A percentile compares a stretch with the other conserved stretches of the same genome.
These are phyloP conservation scores for Astreopora myriophthalma DNA, from an alignment of 64 coral and sea anemone species.

Conservation along the genomic window DNA sequence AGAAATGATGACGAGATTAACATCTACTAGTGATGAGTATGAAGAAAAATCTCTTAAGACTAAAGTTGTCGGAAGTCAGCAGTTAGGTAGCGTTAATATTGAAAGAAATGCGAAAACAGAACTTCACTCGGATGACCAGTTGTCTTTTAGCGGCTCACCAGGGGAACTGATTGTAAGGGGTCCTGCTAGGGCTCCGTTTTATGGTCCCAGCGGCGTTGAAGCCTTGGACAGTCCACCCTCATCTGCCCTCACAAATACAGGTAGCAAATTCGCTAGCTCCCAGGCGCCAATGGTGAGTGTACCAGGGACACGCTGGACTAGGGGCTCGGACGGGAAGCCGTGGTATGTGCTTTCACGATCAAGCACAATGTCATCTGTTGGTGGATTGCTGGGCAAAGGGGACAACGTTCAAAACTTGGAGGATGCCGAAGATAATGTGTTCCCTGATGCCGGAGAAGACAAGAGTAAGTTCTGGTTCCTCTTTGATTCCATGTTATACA, in stretches of 20 bases:
- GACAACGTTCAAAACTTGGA: background rate
- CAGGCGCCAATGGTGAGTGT: background rate
- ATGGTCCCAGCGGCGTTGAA: background rate
- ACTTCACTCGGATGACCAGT: background rate
- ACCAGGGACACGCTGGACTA: conserved; percentile 4
- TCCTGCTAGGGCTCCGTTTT: background rate
- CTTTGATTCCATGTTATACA: background rate
- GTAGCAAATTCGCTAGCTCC: background rate
- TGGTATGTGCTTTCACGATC: conserved; percentile 43
- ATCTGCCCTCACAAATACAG: background rate
- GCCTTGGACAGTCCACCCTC: background rate
- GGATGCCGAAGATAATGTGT: background rate
- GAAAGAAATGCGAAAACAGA: background rate
- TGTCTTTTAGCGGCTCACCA: background rate
- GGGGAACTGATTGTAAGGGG: background rate
- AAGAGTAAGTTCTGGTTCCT: background rate
- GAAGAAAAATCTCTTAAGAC: background rate
- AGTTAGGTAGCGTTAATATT: background rate
- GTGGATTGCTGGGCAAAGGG: background rate
- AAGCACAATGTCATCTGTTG: conserved; percentile 2
- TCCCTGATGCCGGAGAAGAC: background rate
- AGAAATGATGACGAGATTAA: conserved; percentile 58
- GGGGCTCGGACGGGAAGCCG: conserved; percentile 5
- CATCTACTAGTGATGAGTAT: conserved; percentile 48
- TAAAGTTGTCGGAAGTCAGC: background rate